Evolutionary conservation across 2,797 vertebrate species (phyloP).

Genomic region (Anguilla pacifica): DNA sequence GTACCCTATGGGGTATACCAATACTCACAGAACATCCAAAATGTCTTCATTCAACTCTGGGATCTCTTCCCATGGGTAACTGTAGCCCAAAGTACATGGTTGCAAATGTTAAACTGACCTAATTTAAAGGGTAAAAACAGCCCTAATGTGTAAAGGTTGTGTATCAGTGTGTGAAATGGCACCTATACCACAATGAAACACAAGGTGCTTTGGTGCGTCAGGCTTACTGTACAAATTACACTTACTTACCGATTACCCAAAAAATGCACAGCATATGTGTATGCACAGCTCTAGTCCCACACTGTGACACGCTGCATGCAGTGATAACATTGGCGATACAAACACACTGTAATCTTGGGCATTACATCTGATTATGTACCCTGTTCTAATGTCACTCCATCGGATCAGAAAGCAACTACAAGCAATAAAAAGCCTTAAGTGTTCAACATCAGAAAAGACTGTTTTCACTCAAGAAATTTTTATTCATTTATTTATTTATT

Average conservation of each 20-base stretch:
- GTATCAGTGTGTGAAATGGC: background rate
- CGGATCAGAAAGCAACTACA: background rate
- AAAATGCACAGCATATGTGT: background rate
- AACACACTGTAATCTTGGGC: background rate
- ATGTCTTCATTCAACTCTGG: background rate
- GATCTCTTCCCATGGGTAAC: background rate
- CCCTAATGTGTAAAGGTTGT: background rate
- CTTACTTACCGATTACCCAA: background rate
- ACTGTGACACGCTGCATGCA: background rate
- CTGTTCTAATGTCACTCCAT: background rate
- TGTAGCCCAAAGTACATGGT: background rate
- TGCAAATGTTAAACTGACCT: slow-evolving; percentile 6
- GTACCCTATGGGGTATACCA: too few species aligned
- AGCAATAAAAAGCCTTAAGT: background rate
- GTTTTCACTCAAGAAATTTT: background rate
- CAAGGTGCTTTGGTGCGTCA: background rate
- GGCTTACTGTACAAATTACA: background rate
- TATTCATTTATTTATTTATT: too few species aligned
- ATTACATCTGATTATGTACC: background rate
- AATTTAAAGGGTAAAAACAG: background rate
- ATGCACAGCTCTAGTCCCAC: background rate
- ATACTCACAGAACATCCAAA: background rate
- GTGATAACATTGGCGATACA: background rate
- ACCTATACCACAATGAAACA: background rate
- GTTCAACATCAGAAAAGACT: background rate